phyloP scores from a whole-genome alignment of 2,888 invertebrate species.

The Cremastinae sp. region DNA sequence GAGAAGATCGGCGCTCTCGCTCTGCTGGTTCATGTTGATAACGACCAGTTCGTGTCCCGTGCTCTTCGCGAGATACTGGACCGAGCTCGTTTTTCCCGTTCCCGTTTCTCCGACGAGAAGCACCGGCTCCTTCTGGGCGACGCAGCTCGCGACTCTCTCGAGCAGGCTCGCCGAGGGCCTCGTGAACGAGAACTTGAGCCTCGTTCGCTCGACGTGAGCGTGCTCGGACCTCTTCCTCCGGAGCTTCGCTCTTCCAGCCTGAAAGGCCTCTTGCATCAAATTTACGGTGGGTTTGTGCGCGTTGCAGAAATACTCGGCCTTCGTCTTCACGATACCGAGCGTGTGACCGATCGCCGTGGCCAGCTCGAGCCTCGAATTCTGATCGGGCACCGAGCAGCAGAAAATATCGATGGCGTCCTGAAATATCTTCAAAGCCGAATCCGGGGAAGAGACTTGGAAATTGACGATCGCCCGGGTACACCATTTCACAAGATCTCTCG shows the following conservation, averaged over 20 bases:
- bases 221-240: constrained; percentile 66
- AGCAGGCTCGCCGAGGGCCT: constrained; percentile 90
- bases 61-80: constrained; percentile 94
- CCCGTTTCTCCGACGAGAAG: constrained; percentile 99
- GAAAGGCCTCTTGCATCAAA: constrained; percentile 83
- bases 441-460: constrained; percentile 87
- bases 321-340: constrained; percentile 90
- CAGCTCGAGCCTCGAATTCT: constrained; percentile 84
- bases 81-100: constrained; percentile 97
- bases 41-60: constrained; percentile 93
- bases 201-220: constrained; percentile 78
- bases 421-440: constrained; percentile 87
- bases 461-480: constrained; percentile 89
- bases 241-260: constrained; percentile 86
- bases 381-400: constrained; percentile 87
- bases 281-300: constrained; percentile 90
- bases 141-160: constrained; percentile 93
- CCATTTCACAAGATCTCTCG: constrained; percentile 95
- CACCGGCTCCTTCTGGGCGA: constrained; percentile 92
- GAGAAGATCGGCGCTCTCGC: constrained; percentile 96
- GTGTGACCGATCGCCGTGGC: constrained; percentile 89
- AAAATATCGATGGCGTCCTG: constrained; percentile 96
- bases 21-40: constrained; percentile 99
- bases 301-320: constrained; percentile 90
- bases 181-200: constrained; percentile 89